Evolutionary conservation across 2,113 vertebrate species (phyloP), one percentile per base, ranked within the genome.

Genomic region (Paedocypris sp.): DNA sequence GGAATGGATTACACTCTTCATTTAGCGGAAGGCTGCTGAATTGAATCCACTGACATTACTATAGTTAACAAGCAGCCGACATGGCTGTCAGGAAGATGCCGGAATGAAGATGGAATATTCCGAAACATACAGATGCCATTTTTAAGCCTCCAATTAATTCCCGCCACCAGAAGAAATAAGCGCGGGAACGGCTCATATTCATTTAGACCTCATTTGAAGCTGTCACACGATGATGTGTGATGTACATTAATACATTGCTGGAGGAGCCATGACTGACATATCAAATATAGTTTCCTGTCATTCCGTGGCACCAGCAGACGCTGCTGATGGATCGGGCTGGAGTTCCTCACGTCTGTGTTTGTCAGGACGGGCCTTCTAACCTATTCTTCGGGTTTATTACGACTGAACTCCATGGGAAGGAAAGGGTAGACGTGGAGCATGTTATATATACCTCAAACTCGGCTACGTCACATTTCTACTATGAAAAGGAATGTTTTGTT

Each of bases 71-170:
- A 53, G 68, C 50, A 56, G 26, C 15, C 18, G 12, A 61, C 42
- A 66, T 46, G 23, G 23, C 25, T 3, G 41, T 62, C 41, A 67
- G 64, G 75, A 73, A 31, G 68, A 60, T 48, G 69, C 20, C 0
- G 54, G 32, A 62, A 59, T 66, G 59, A 70, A 69, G 56, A 71
- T 19, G 9, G 78, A 78, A 86, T 82, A 86, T 81, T 77, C 72
- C 79, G 78, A 68, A 29, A 69, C 54, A 65, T 86, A 86, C 79
- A 82, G 77, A 83, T 71, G 64, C 83, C 79, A 19, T 74, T 78
- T 78, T 77, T 58, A 68, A 39, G 10, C 39, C 35, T 54, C 76
- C 54, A 72, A 67, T 69, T 71, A 59, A 69, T 71, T 69, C 66
- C 12, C 61, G 43, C 48, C 53, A 68, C 16, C 19, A 25, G 57